A percentile compares a stretch with the other conserved stretches of the same genome.
These are phyloP conservation scores for Dione vanillae DNA, from an alignment of 2,888 invertebrate species.

Conservation along the genomic window DNA sequence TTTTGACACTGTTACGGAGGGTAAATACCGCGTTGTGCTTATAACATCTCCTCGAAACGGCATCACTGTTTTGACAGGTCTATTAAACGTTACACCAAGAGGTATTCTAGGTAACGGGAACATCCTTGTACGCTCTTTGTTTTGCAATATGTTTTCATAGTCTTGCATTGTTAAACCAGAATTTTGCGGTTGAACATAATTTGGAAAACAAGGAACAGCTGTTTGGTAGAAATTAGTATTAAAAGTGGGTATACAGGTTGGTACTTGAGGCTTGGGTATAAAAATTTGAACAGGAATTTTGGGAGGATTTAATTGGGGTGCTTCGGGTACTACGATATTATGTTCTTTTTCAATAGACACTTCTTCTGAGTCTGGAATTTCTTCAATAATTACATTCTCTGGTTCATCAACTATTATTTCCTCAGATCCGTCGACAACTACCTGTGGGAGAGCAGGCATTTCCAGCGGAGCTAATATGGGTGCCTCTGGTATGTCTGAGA, in stretches of 20 bases:
- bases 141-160: conserved; percentile 2
- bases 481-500: conserved; percentile 26
- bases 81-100: conserved; percentile 14
- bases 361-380: conserved; percentile 3
- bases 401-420: conserved; percentile 10
- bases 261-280: conserved; percentile 23
- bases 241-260: conserved; percentile 10
- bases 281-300: conserved; percentile 42
- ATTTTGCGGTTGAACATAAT: conserved; percentile 11
- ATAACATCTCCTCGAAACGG: conserved; percentile 23
- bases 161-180: not conserved
- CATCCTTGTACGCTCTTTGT: not conserved
- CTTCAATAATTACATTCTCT: not conserved
- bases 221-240: conserved; percentile 4
- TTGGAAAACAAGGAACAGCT: conserved; percentile 30
- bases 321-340: conserved; percentile 26
- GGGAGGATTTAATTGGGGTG: conserved; percentile 42
- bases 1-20: conserved; percentile 25
- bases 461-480: conserved; percentile 28
- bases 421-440: conserved; percentile 13
- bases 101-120: conserved; percentile 30
- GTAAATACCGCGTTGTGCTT: conserved; percentile 34
- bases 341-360: conserved; percentile 21
- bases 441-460: conserved; percentile 29
- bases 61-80: conserved; percentile 25